These are phyloP conservation scores for Liolophura sinensis DNA, from an alignment of 1,140 invertebrate genomes.

Conservation along the genomic window DNA sequence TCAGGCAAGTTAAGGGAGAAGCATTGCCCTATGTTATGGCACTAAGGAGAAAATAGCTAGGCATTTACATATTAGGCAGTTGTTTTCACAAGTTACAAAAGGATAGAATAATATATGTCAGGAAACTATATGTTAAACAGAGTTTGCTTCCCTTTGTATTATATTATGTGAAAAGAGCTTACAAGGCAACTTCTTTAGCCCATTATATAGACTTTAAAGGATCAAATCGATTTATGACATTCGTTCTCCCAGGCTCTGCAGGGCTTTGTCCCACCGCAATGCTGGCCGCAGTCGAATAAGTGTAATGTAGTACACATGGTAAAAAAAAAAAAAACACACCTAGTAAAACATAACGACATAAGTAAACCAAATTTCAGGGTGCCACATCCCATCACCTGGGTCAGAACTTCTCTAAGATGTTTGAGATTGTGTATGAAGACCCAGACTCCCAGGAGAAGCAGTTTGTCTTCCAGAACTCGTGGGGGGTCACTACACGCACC, in stretches of 20 bases:
- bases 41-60: too few species aligned
- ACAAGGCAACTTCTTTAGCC: too few species aligned
- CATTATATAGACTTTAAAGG: too few species aligned
- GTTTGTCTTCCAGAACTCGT: constrained; percentile 94
- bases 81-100: too few species aligned
- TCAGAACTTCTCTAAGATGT: constrained; percentile 99
- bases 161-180: too few species aligned
- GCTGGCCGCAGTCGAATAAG: too few species aligned
- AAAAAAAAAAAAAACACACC: neutral
- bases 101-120: neutral
- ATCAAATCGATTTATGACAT: too few species aligned
- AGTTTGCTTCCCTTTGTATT: neutral
- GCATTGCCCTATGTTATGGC: neutral
- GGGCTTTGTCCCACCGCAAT: too few species aligned
- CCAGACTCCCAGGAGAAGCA: constrained; percentile 81
- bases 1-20: constrained; percentile 62
- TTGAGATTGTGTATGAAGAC: constrained; percentile 92
- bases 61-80: too few species aligned
- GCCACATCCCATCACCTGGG: constrained; percentile 97
- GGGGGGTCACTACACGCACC: constrained; percentile 96
- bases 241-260: too few species aligned
- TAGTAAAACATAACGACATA: too few species aligned
- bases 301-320: neutral
- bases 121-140: neutral
- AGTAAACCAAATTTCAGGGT: constrained; percentile 62